These are phyloP conservation scores for Drosophila suzukii DNA, from an alignment of 1,140 invertebrate genomes.

Conservation along the genomic window DNA sequence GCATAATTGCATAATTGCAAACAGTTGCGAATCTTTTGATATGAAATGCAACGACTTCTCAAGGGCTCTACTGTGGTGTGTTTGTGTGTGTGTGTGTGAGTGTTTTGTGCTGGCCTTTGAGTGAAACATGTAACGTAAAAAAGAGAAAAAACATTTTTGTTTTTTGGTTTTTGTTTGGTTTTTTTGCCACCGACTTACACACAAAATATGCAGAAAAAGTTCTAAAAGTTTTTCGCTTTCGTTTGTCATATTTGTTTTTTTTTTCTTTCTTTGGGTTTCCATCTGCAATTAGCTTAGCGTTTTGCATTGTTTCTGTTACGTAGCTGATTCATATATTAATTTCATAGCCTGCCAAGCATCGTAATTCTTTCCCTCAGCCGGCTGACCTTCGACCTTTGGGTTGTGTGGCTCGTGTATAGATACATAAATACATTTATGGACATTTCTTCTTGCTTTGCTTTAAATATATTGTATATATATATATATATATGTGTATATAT, in stretches of 20 bases:
- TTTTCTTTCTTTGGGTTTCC: constrained; percentile 20
- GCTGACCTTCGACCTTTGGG: constrained; percentile 21
- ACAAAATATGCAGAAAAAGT: constrained; percentile 63
- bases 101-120: constrained; percentile 51
- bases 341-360: constrained; percentile 43
- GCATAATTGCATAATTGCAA: constrained; percentile 29
- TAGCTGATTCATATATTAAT: constrained; percentile 46
- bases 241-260: constrained; percentile 2
- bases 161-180: constrained; percentile 15
- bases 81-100: constrained; percentile 8
- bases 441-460: constrained; percentile 75
- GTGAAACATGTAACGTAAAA: constrained; percentile 53
- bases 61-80: constrained; percentile 17
- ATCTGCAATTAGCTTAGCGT: constrained; percentile 47
- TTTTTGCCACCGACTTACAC: constrained; percentile 49
- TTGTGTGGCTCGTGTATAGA: constrained; percentile 73
- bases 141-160: constrained; percentile 40
- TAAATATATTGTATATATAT: constrained; percentile 71
- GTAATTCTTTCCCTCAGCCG: constrained; percentile 7
- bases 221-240: constrained; percentile 57
- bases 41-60: constrained; percentile 11
- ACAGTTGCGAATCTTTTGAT: constrained; percentile 23
- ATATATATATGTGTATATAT: constrained; percentile 50
- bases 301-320: constrained; percentile 51
- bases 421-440: constrained; percentile 82